Evolutionary conservation across 1,140 invertebrate genomes (phyloP).

Genomic region (Tribolium madens): DNA sequence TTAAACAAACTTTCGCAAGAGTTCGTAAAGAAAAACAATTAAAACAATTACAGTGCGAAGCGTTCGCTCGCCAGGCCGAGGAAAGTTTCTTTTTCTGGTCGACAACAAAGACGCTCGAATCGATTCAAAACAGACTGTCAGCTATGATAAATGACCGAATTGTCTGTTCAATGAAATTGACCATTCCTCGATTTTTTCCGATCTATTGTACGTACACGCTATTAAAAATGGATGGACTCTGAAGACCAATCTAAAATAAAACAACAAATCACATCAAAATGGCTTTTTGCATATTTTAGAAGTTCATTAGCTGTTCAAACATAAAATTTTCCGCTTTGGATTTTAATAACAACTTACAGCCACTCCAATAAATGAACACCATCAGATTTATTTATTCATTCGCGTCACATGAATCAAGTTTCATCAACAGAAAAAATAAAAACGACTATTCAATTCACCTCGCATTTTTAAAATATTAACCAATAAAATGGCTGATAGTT

Average conservation of each 20-base stretch:
- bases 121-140: slow-evolving; percentile 33
- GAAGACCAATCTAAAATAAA: slow-evolving; percentile 2
- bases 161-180: slow-evolving; percentile 36
- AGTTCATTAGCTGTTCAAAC: not conserved
- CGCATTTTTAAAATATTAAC: too few species aligned
- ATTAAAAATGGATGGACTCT: slow-evolving; percentile 17
- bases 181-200: slow-evolving; percentile 29
- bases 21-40: slow-evolving; percentile 33
- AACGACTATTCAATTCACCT: too few species aligned
- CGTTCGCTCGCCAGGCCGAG: slow-evolving; percentile 15
- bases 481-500: too few species aligned
- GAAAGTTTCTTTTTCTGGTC: slow-evolving; percentile 35
- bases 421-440: too few species aligned
- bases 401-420: not conserved
- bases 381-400: not conserved
- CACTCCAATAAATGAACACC: not conserved
- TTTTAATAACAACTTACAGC: not conserved
- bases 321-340: not conserved
- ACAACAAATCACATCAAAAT: not conserved
- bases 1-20: slow-evolving; percentile 42
- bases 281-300: not conserved
- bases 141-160: slow-evolving; percentile 36
- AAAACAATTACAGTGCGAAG: slow-evolving; percentile 26
- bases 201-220: slow-evolving; percentile 7
- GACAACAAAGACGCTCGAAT: slow-evolving; percentile 30